These are phyloP conservation scores for Bothrops alternatus DNA, from an alignment of 2,797 vertebrate species.

Conservation along the genomic window DNA sequence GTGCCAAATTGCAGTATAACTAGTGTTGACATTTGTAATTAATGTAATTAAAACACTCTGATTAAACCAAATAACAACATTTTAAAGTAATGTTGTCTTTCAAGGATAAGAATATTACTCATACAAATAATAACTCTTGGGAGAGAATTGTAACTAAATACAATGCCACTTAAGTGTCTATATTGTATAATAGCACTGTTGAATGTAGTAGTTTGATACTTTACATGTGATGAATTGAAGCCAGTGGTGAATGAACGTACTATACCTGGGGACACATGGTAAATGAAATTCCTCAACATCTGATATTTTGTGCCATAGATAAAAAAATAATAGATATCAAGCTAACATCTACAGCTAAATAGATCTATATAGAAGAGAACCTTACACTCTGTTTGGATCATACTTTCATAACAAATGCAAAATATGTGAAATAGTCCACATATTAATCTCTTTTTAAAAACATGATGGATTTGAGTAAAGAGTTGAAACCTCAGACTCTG, in stretches of 20 bases:
- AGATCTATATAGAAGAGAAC: not conserved
- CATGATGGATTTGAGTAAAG: not conserved
- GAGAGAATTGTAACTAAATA: not conserved
- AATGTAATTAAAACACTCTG: not conserved
- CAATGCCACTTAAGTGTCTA: not conserved
- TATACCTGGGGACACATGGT: not conserved
- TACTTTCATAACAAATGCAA: not conserved
- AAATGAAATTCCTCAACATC: not conserved
- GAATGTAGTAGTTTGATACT: not conserved
- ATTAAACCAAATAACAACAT: not conserved
- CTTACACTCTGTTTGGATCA: not conserved
- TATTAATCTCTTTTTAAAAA: not conserved
- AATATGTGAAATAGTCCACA: not conserved
- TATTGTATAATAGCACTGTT: not conserved
- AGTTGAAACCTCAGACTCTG: not conserved
- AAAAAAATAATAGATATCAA: not conserved
- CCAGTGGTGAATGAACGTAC: not conserved
- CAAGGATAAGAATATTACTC: not conserved
- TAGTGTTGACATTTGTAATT: constrained; percentile 8
- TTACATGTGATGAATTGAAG: not conserved
- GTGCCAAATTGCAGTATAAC: not conserved
- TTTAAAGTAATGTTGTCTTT: constrained; percentile 3
- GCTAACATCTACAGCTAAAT: not conserved
- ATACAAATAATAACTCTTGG: not conserved
- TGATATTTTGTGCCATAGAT: not conserved